Base-by-base conservation (phyloP, 2,113 vertebrate genomes). In the Ancistrus triradiatus region DNA sequence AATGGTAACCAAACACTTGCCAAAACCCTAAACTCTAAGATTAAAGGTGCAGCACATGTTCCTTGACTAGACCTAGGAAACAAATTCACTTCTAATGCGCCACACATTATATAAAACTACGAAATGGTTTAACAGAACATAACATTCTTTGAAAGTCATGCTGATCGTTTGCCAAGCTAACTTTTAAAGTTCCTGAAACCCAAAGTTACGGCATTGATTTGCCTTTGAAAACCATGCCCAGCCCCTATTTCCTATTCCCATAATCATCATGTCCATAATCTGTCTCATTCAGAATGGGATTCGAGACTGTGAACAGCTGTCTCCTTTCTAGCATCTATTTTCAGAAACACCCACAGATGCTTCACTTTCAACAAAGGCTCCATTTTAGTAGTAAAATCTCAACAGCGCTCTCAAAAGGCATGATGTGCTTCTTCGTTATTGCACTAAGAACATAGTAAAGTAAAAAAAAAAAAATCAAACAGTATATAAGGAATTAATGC, bases 191-290 rank as follows among this genome's bases (percentile, higher is more conserved):
- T 49, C 52, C 17, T 46, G 31, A 56, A 69, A 24, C 4, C 48
- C 48, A 19, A 66, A 9, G 27, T 62, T 38, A 25, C 46, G 24
- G n/a, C n/a, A 50, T 1, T 35, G 28, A 24, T 22, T 9, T 15
- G 35, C 24, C 59, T 47, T 63, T 68, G 46, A 51, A 62, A 47
- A 35, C 47, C 53, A 59, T 27, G 14, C 31, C 25, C 44, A 7
- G 60, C 33, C 50, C 69, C 52, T 58, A 72, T 55, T 57, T 58
- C 31, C 48, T 49, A 52, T 47, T 27, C 42, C 49, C 43, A 66
- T 44, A 63, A 58, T 67, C 63, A 62, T 69, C 10, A 57, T 47
- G 52, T 63, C 40, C 53, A 28, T 59, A 58, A 68, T 28, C 59
- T 3, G 51, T 48, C 37, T 10, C n/a, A 14, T 50, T 63, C n/a